Conservation (phyloP, 1,140 invertebrate species). For the Pseudomyrmex gracilis region DNA sequence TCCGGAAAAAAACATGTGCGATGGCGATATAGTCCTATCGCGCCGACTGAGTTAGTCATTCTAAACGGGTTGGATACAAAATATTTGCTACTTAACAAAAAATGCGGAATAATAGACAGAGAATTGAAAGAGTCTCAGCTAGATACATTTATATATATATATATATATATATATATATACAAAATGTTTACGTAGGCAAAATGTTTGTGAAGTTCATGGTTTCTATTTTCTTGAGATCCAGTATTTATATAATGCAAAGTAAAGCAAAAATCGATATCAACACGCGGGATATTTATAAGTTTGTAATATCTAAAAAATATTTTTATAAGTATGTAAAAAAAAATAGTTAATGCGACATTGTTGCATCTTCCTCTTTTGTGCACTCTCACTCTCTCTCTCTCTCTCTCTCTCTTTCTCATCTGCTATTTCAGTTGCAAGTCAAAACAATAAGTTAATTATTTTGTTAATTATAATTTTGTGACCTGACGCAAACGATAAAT, state of each 20-base stretch:
- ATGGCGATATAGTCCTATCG: conserved; percentile 16
- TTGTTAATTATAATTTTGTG: no score
- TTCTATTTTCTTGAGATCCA: conserved; percentile 41
- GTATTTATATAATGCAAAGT: conserved; percentile 41
- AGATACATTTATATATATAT: not conserved
- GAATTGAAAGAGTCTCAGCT: not conserved
- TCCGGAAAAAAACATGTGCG: conserved; percentile 6
- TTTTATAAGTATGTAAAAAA: no score
- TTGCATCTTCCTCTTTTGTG: no score
- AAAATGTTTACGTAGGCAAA: conserved; percentile 11
- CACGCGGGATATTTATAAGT: conserved; percentile 35
- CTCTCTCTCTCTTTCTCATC: no score
- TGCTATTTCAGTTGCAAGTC: no score
- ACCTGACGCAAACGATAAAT: no score
- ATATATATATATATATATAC: no score
- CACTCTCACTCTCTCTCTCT: no score
- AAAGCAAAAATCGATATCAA: conserved; percentile 41
- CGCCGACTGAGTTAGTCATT: conserved; percentile 27
- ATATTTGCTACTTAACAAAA: not conserved
- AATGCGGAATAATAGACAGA: not conserved
- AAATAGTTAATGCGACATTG: no score
- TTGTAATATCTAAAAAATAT: not conserved
- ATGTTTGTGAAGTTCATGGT: conserved; percentile 23
- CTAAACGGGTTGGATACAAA: not conserved
- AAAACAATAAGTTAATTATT: no score